Conservation (phyloP, 2,888 invertebrate genomes). For the Drosophila algonquin region DNA sequence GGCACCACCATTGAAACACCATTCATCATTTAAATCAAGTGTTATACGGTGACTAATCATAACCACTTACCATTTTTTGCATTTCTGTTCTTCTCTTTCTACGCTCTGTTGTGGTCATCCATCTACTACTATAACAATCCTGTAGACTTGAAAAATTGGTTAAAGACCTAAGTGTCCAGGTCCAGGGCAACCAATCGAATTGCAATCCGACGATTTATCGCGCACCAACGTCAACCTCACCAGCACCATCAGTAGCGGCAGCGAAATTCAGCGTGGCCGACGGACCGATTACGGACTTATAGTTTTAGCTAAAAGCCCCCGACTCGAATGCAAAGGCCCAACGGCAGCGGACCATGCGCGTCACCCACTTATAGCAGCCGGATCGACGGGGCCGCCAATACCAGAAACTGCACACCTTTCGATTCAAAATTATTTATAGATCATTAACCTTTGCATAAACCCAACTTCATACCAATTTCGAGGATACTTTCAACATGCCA, state of each 20-base stretch:
- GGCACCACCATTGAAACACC: constrained; percentile 16
- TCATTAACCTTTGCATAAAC: constrained; percentile 65
- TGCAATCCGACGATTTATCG: constrained; percentile 48
- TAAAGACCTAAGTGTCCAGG: constrained; percentile 80
- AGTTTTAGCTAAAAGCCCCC: constrained; percentile 77
- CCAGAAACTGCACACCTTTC: constrained; percentile 58
- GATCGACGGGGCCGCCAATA: constrained; percentile 27
- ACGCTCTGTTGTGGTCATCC: constrained; percentile 30
- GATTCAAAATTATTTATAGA: constrained; percentile 70
- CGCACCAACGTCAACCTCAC: constrained; percentile 54
- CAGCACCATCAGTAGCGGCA: constrained; percentile 31
- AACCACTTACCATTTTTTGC: constrained; percentile 53
- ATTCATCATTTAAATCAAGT: background rate
- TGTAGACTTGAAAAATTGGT: constrained; percentile 84
- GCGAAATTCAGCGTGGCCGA: constrained; percentile 82
- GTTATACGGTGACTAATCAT: constrained; percentile 40
- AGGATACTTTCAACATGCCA: constrained; percentile 17
- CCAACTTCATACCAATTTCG: constrained; percentile 4
- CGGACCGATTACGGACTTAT: constrained; percentile 83
- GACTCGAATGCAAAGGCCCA: background rate
- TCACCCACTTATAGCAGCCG: constrained; percentile 77
- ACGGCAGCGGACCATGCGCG: constrained; percentile 53
- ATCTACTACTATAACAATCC: constrained; percentile 53
- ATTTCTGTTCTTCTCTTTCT: constrained; percentile 67
- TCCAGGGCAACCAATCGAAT: constrained; percentile 52